These are phyloP conservation scores for Nautilus pompilius DNA, from an alignment of 1,140 invertebrate genomes.

Conservation along the genomic window DNA sequence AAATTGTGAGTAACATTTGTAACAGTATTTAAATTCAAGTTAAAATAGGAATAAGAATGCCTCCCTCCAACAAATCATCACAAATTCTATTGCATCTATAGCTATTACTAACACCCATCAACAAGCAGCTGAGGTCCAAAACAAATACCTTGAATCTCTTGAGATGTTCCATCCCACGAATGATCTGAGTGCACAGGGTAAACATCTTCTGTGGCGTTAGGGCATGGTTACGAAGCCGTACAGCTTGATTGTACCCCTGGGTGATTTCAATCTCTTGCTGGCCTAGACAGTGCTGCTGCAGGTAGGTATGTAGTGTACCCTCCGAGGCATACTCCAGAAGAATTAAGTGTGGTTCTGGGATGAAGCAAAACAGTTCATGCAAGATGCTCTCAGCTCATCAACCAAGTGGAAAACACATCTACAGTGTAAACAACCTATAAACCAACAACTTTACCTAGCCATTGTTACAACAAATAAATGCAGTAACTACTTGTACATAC, in stretches of 20 bases:
- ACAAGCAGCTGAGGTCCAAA: no score
- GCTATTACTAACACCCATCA: no score
- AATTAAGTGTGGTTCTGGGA: constrained; percentile 36
- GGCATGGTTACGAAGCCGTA: constrained; percentile 26
- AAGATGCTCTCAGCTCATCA: no score
- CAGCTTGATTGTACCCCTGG: constrained; percentile 9
- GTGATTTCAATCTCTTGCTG: constrained; percentile 28
- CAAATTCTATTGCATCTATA: no score
- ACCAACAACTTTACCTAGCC: no score
- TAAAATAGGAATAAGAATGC: no score
- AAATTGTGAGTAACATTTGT: no score
- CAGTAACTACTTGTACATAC: no score
- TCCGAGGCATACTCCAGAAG: constrained; percentile 38
- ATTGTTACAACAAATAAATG: no score
- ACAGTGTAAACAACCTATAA: not conserved
- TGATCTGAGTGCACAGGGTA: constrained; percentile 29
- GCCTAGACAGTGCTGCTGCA: constrained; percentile 31
- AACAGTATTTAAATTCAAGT: no score
- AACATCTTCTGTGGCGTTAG: constrained; percentile 34
- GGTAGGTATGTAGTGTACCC: constrained; percentile 33
- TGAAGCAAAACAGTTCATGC: not conserved
- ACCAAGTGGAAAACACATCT: no score
- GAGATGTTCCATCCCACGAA: constrained; percentile 35
- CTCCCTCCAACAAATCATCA: no score
- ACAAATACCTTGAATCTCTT: constrained; percentile 41